These are phyloP conservation scores for Lasioglossum baleicum DNA, from an alignment of 1,140 invertebrate genomes.

Conservation along the genomic window DNA sequence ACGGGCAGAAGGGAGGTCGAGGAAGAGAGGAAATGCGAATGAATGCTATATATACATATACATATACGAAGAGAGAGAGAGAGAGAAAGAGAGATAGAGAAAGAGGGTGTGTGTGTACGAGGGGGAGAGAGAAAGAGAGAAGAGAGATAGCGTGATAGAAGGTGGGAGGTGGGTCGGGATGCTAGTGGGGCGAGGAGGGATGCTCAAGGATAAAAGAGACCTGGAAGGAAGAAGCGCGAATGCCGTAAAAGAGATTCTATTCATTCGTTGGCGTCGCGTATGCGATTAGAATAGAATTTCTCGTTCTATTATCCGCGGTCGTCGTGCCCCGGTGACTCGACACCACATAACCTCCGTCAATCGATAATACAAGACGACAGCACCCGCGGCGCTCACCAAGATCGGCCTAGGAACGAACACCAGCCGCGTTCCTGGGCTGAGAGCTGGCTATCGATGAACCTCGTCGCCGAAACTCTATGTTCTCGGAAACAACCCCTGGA, in stretches of 20 bases:
- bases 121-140: background rate
- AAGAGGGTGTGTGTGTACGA: too few species aligned
- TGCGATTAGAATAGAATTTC: constrained; percentile 12
- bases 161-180: background rate
- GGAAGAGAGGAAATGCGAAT: background rate
- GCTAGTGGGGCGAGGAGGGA: background rate
- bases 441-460: constrained; percentile 18
- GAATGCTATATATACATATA: background rate
- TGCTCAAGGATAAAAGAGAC: constrained; percentile 23
- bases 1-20: background rate
- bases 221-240: constrained; percentile 17
- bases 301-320: constrained; percentile 30
- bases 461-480: background rate
- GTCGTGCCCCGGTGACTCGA: constrained; percentile 53
- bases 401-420: constrained; percentile 57
- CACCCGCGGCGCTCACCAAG: constrained; percentile 60
- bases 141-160: background rate
- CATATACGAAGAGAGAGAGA: background rate
- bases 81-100: background rate
- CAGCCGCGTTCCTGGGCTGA: constrained; percentile 27
- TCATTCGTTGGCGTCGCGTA: background rate
- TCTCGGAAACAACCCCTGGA: too few species aligned
- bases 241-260: constrained; percentile 4
- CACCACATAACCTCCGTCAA: constrained; percentile 64
- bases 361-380: constrained; percentile 65